Base-by-base conservation (phyloP, 1,140 invertebrate genomes). In the Magallana ariakensis region DNA sequence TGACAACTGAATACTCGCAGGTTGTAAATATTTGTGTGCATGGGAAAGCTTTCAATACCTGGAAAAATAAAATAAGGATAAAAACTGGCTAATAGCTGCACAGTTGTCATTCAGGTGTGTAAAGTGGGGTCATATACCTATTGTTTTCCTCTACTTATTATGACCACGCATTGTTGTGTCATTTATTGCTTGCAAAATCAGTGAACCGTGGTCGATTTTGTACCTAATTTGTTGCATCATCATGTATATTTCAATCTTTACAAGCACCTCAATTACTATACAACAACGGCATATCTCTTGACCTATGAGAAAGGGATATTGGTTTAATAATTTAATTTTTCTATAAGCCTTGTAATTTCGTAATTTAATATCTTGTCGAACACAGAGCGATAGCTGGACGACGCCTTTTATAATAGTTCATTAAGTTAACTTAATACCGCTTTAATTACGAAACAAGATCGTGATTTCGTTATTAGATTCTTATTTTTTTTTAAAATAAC, bases 201-300 rank as follows among this genome's bases (percentile, higher is more conserved):
- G 9, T 33, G 66, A 26, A 75, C 66, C 66, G 15, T 75, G 33
- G 66, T 11, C 33, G 9, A 75, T 13, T 10, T 13, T 75, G 66
- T 75, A 33, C 22, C 22, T 75, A 75, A 75, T 75, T 75, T 26
- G 66, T 75, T 75, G 22, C 22, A 75, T 26, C 66, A 75, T 26
- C 26, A 13, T 22, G 22, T 75, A 75, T 13, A 19, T 75, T 75
- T 22, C 58, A 60, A 75, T 22, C 7, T 75, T 26, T 26, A 75
- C 66, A 75, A 75, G 66, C 22, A 22, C 22, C 9, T 11, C 33
- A 19, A 19, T 13, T 75, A 13, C 66, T 10, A 75, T 26, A 75
- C 9, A 26, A 75, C 22, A 70, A 75, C 9, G 66, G 66, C 33
- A 19, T 13, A 26, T 26, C 19, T n/a, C 7, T 0, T 75, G 4